Base-by-base conservation (phyloP, 1,140 invertebrate genomes). In the Nephila pilipes region DNA sequence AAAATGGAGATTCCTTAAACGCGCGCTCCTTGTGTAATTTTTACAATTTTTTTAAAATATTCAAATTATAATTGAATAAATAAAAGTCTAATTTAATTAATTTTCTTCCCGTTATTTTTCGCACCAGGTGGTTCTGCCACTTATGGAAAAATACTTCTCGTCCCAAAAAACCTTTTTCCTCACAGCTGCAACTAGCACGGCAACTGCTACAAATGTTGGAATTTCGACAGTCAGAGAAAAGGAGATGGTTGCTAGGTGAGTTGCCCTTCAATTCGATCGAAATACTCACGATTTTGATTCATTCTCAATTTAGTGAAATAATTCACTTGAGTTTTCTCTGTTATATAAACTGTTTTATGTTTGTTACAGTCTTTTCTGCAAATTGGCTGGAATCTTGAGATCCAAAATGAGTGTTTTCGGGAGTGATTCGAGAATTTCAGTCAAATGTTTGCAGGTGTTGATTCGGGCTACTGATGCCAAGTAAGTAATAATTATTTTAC, bases 101-200 rank as follows among this genome's bases (percentile, higher is more conserved):
- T 32, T 36, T 32, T 14, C n/a, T 12, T 20, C 2, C 16, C 4
- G n/a, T 83, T 79, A 3, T n/a, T 25, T 93, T 2, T 81, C 63
- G 46, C 55, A 88, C 0, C 18, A 97, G 97, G 98, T 99, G 38
- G 99, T 99, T 0, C 96, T 99, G 6, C 99, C 99, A 0, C 96
- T 99, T 87, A 99, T 99, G 97, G 99, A 99, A 96, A 99, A 99
- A 95, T 99, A 99, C 95, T 99, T 99, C 96, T 99, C 98, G 75
- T 99, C 99, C 0, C 98, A 99, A 95, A 97, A 98, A 63, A 98
- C 98, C 95, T 99, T 99, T 95, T 99, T 99, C 95, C 98, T 99
- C 94, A 97, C 98, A 1, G 97, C 99, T 2, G 98, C 98, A 0
- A 98, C 98, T 1, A 98, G 98, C 0, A 98, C 98, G 1, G 98